Base-by-base conservation (phyloP, 1,140 invertebrate species). In the Drosophila hydei region DNA sequence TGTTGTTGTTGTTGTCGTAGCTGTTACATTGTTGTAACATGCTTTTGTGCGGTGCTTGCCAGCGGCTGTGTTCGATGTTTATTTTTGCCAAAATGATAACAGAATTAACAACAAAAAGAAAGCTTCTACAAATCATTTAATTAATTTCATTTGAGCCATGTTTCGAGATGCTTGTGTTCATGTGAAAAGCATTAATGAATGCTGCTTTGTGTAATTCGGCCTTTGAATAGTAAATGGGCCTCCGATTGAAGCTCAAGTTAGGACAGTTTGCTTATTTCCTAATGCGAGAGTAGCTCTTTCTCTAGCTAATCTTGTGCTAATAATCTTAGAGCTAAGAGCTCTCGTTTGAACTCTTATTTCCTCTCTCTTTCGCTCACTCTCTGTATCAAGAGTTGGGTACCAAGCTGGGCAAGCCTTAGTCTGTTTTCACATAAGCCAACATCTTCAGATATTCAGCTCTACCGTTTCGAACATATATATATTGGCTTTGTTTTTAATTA, bases 41-140 rank as follows among this genome's bases (percentile, higher is more conserved):
- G 51, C 21, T 55, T 43, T 52, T 45, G 8, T 69, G 42, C 16
- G 16, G 1, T 48, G 23, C 30, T 33, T 45, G 54, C 54, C 55
- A 51, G 23, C 11, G 55, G 64, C 38, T 43, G 16, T 23, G n/a
- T 42, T 72, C 62, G 40, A 38, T 72, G 62, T 19, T 50, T 21
- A 50, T 51, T 58, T 50, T 52, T 27, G 11, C 48, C 30, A 47
- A 54, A 54, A 67, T 67, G 45, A 52, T 54, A 59, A 67, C 63
- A 52, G 48, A 36, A 65, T 65, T 65, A 51, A 18, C 63, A 60
- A 60, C 54, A 72, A 33, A 8, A 33, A 33, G 12, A 33, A 33
- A 12, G 48, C 54, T 68, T 60, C 40, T 21, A 42, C 19, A 54
- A 21, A 60, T 54, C 38, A 72, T 72, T 72, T 60, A 67, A 59